Percentiles rank a stretch among this genome's conserved stretches.
Evolutionary conservation across 1,140 invertebrate genomes (phyloP).

Genomic region (Nasonia vitripennis): DNA sequence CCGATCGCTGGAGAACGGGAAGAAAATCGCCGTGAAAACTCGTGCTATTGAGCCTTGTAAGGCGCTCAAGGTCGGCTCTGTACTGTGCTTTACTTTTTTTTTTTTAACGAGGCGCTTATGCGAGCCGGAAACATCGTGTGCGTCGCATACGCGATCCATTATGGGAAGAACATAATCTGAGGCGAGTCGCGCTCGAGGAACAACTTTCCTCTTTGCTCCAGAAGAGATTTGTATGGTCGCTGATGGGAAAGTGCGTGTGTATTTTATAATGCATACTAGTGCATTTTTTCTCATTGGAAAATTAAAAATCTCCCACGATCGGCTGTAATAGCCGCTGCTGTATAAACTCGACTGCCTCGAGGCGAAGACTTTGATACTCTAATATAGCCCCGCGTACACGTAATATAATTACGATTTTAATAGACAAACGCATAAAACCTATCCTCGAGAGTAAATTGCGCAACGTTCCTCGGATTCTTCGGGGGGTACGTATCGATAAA

Average conservation of each 20-base stretch:
- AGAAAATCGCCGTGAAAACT: constrained; percentile 26
- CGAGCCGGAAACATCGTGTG: not conserved
- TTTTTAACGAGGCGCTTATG: not conserved
- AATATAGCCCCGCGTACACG: not conserved
- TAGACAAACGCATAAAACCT: not conserved
- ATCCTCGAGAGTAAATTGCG: not conserved
- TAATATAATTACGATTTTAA: constrained; percentile 1
- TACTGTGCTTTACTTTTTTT: not conserved
- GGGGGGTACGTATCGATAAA: not conserved
- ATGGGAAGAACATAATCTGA: not conserved
- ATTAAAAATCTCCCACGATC: not conserved
- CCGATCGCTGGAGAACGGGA: not conserved
- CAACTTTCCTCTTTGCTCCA: not conserved
- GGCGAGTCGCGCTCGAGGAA: not conserved
- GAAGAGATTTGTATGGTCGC: not conserved
- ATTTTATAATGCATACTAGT: not conserved
- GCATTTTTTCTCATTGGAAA: not conserved
- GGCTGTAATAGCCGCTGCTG: not conserved
- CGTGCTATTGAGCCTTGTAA: not conserved
- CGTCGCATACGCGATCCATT: not conserved
- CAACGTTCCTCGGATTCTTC: not conserved
- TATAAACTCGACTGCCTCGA: not conserved
- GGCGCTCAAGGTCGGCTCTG: constrained; percentile 10
- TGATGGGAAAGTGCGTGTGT: no score
- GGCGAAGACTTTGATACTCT: not conserved